Base-by-base conservation (phyloP, 2,113 vertebrate species). In the Oryzias celebensis region DNA sequence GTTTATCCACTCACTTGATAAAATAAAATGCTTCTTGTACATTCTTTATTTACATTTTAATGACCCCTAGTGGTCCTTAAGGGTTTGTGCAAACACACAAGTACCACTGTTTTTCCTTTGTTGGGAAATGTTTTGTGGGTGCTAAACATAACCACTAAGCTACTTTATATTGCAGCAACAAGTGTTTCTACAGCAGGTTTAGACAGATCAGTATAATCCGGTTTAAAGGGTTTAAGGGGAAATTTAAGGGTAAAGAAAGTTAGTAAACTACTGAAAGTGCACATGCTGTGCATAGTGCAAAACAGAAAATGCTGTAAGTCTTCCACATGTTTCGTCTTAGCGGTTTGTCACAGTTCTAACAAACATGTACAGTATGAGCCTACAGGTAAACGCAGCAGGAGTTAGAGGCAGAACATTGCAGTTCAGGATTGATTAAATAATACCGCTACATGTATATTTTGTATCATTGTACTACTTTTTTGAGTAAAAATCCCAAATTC, bases 201-300 rank as follows among this genome's bases (percentile, higher is more conserved):
- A 76, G 73, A 41, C 24, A 62, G 86, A 86, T 90, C 76, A 79
- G 17, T 23, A 43, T 36, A 42, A 80, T 80, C 49, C 67, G 57
- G 62, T 63, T 69, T 65, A 1, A 64, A 48, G 60, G 76, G 81
- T 86, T 80, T 80, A 52, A 31, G 43, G 1, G 0, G 46, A 28
- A 58, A 74, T 50, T 63, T 52, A 45, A 15, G 10, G 28, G 26
- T 41, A 56, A 64, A 18, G 28, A 48, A 28, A 52, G 23, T 70
- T 52, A 16, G 52, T 16, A 3, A 51, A 56, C 15, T 26, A 49
- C 46, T 14, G 20, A 62, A 5, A 64, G 48, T 22, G 14, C 24
- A 26, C 51, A 26, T 17, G 12, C 17, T 12, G 16, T 36, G 52
- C 52, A 53, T 17, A 18, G 14, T 45, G 14, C 44, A 17, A 45